A percentile compares a stretch with the other conserved stretches of the same genome.
Evolutionary conservation across 2,888 invertebrate species (phyloP).

Genomic region (Germaria angustata): DNA sequence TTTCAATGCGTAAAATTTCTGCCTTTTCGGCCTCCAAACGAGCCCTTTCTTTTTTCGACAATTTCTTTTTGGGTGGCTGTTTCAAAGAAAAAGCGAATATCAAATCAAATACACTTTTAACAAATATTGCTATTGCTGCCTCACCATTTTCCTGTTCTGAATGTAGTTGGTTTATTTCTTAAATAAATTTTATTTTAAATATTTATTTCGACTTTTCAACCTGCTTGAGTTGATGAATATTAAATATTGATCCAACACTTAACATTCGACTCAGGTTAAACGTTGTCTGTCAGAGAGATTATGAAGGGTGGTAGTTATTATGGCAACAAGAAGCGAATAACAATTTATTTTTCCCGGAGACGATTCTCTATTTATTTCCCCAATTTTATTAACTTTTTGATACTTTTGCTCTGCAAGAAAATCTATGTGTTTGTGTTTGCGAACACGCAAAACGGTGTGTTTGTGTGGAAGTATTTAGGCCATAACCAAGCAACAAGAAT

Average conservation of each 20-base stretch:
- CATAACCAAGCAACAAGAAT: slow-evolving; percentile 47
- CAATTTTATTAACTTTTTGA: neutral
- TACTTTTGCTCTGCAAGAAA: neutral
- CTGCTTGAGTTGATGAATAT: neutral
- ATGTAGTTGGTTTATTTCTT: neutral
- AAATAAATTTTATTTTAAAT: neutral
- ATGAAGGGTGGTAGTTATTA: slow-evolving; percentile 31
- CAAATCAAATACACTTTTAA: neutral
- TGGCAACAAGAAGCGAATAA: slow-evolving; percentile 30
- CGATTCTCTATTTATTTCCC: neutral
- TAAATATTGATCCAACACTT: slow-evolving; percentile 57
- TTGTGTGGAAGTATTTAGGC: neutral
- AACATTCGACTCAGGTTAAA: neutral
- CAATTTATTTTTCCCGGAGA: slow-evolving; percentile 17
- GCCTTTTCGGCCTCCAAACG: slow-evolving; percentile 79
- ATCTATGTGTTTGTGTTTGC: neutral
- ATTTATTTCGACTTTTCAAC: slow-evolving; percentile 4
- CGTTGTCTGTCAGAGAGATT: neutral
- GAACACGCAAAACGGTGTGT: neutral
- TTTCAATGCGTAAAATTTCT: slow-evolving; percentile 79
- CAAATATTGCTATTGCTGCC: neutral
- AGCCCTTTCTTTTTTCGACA: slow-evolving; percentile 80
- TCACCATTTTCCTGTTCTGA: slow-evolving; percentile 37
- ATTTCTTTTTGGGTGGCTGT: slow-evolving; percentile 80
- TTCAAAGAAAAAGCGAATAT: neutral